phyloP scores from a whole-genome alignment of 2,888 invertebrate species.

The Maniola hyperantus region DNA sequence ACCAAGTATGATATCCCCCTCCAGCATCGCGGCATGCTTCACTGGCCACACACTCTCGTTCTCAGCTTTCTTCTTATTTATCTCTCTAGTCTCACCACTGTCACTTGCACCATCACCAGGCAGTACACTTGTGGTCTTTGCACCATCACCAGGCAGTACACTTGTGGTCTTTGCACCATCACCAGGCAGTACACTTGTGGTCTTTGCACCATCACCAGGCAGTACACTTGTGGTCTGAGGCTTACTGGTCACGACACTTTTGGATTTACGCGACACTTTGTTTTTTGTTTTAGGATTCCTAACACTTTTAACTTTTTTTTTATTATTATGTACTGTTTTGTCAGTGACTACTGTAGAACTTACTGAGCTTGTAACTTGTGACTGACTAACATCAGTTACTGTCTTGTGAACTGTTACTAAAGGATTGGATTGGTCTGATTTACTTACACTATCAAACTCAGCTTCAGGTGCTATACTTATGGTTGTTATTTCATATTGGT shows the following conservation, averaged over 20 bases:
- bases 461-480: neutral
- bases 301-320: neutral
- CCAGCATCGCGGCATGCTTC: slow-evolving; percentile 90
- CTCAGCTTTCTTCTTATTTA: slow-evolving; percentile 42
- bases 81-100: slow-evolving; percentile 39
- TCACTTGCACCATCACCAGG: slow-evolving; percentile 12
- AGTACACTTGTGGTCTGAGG: neutral
- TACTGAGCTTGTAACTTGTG: neutral
- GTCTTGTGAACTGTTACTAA: neutral
- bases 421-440: neutral
- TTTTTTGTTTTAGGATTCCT: slow-evolving; percentile 32
- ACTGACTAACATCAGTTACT: neutral
- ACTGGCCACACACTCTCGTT: slow-evolving; percentile 85
- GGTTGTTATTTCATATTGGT: neutral
- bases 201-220: slow-evolving; percentile 4
- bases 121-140: neutral
- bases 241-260: slow-evolving; percentile 34
- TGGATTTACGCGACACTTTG: slow-evolving; percentile 41
- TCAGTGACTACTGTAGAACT: neutral
- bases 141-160: neutral
- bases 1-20: slow-evolving; percentile 92
- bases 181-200: neutral
- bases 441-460: neutral
- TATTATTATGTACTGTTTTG: neutral
- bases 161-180: neutral